Conservation (phyloP, 2,113 vertebrate genomes). For the Chitala chitala region DNA sequence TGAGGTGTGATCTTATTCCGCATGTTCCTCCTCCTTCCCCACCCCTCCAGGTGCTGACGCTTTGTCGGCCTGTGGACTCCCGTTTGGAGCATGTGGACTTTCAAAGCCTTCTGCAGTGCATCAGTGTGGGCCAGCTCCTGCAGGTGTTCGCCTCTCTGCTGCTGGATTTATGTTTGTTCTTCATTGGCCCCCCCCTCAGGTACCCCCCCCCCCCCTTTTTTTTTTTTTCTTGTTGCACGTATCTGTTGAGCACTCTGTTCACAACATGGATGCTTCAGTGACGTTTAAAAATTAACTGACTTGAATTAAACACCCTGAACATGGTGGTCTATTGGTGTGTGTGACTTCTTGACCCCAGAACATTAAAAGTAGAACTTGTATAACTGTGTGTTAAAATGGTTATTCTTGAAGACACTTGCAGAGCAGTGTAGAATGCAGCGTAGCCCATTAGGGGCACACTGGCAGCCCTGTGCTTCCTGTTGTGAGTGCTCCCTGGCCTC, state of each 20-base stretch:
- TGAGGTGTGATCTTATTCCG: neutral
- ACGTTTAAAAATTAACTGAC: too few relatives aligned
- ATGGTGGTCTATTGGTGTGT: too few relatives aligned
- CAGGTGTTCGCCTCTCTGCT: constrained; percentile 88
- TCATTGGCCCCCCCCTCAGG: constrained; percentile 92
- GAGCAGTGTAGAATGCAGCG: neutral
- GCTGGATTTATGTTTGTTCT: constrained; percentile 91
- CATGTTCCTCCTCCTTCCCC: too few relatives aligned
- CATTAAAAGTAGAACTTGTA: too few relatives aligned
- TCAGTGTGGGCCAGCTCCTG: constrained; percentile 73
- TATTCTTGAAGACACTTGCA: neutral
- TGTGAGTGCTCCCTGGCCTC: neutral
- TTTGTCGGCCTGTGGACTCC: constrained; percentile 87
- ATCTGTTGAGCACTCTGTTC: too few relatives aligned
- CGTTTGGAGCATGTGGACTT: constrained; percentile 94
- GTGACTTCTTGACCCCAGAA: too few relatives aligned
- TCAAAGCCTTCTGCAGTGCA: constrained; percentile 80
- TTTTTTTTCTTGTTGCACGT: too few relatives aligned
- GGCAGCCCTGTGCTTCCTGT: neutral
- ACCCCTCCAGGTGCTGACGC: constrained; percentile 76
- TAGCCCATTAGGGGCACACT: neutral
- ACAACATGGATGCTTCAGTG: too few relatives aligned
- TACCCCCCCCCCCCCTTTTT: constrained; percentile 50
- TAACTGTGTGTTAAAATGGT: too few relatives aligned
- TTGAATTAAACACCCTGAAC: too few relatives aligned